Evolutionary conservation across 1,140 invertebrate species (phyloP).

Genomic region (Bombus superbus): DNA sequence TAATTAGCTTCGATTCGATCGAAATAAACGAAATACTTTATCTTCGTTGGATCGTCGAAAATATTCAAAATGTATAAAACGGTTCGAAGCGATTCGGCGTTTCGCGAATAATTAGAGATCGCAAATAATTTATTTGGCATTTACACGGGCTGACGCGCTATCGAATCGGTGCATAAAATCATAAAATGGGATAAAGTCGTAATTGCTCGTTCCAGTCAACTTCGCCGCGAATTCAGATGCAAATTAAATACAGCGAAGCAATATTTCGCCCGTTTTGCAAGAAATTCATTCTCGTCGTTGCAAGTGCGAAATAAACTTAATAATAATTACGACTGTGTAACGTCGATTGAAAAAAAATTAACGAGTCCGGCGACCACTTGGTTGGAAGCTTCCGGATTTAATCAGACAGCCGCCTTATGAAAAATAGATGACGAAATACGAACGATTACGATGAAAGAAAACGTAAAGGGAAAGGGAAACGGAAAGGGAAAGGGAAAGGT

Average conservation of each 20-base stretch:
- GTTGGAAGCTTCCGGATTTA: not conserved
- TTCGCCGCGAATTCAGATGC: conserved; percentile 25
- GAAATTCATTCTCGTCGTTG: conserved; percentile 19
- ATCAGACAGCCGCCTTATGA: not conserved
- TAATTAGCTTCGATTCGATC: not conserved
- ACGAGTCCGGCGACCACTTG: not conserved
- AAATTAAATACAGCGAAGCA: conserved; percentile 43
- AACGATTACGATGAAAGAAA: not conserved
- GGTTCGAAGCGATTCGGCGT: not conserved
- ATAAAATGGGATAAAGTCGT: conserved; percentile 31
- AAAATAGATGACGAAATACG: not conserved
- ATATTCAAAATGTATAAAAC: not conserved
- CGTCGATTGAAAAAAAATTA: not conserved
- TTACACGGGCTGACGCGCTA: conserved; percentile 4
- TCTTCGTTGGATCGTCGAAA: not conserved
- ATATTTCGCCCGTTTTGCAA: conserved; percentile 40
- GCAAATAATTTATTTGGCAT: not conserved
- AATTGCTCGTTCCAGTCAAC: conserved; percentile 37
- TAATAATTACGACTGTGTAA: conserved; percentile 16
- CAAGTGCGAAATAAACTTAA: conserved; percentile 3
- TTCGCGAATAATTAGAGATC: not conserved
- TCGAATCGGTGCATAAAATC: conserved; percentile 22
- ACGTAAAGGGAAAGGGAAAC: not conserved
- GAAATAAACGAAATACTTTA: not conserved
- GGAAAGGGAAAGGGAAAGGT: not conserved